Evolutionary conservation across 1,140 invertebrate species (phyloP), one percentile per base, ranked within the genome.

Genomic region (Lordiphosa collinella): DNA sequence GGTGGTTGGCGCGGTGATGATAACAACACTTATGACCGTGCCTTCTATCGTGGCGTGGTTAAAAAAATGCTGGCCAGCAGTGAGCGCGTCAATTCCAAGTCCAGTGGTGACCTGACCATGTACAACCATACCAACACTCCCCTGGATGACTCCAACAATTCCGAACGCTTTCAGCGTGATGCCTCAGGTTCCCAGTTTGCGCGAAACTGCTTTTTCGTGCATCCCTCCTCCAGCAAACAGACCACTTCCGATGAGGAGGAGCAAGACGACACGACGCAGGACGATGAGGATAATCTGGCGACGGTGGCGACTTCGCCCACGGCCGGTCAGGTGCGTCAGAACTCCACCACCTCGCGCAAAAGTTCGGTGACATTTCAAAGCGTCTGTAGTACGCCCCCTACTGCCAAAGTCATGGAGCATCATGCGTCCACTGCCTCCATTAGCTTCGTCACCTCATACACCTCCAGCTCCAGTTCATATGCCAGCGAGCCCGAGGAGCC

Each of bases 11-110:
- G 13, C 5, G 16, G 66, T 12, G 64, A 71, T 4, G 75, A 85
- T 34, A 84, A 88, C 43, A 80, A 85, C n/a, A 89, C 88, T 5
- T 89, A 89, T 43, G 88, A 89, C 63, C 79, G 82, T 6, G 80
- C 78, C 14, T 89, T 89, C 35, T 89, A 89, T 57, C 51, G 64
- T 18, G 59, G 87, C 57, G 40, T 89, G 68, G 36, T 59, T 11
- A 82, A 84, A 37, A 82, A 82, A 44, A 55, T 82, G 2, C 52
- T 66, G 16, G 76, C 78, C 36, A 82, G 78, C 66, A 71, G 61
- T 8, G 71, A 88, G 44, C 66, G 82, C 2, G 64, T 84, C 0
- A 88, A 86, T 52, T 89, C 88, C 3, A 89, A 89, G 38, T 89
- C 88, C 0, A 89, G 88, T 41, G 86, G 73, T 1, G 88, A 89